Conservation (phyloP, 2,888 invertebrate species). For the Ormyrus thymus region DNA sequence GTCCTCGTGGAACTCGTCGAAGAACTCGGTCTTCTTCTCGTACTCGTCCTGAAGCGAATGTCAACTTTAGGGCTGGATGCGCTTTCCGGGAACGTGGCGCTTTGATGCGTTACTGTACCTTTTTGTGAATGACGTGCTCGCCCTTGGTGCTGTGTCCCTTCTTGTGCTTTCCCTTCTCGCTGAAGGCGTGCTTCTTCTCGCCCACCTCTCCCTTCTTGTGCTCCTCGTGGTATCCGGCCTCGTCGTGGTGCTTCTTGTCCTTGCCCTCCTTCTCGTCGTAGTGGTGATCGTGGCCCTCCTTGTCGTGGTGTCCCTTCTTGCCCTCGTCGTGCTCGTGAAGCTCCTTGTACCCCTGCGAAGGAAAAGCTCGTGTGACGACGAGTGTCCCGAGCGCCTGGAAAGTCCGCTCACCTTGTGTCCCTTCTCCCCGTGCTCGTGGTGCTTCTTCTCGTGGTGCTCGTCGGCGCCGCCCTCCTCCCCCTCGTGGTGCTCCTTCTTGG, state of each 20-base stretch:
- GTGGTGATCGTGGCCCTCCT: conserved; percentile 80
- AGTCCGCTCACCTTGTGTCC: conserved; percentile 62
- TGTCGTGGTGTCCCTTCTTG: conserved; percentile 81
- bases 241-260: conserved; percentile 80
- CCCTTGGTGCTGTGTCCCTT: conserved; percentile 76
- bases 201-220: conserved; percentile 81
- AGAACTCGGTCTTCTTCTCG: conserved; percentile 85
- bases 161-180: conserved; percentile 72
- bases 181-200: conserved; percentile 72
- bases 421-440: conserved; percentile 51
- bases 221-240: conserved; percentile 80
- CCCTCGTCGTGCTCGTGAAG: conserved; percentile 71
- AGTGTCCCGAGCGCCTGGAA: too few relatives aligned
- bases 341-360: conserved; percentile 61
- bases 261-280: conserved; percentile 82
- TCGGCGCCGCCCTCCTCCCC: conserved; percentile 16
- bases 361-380: too few relatives aligned
- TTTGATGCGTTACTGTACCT: too few relatives aligned
- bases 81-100: too few relatives aligned
- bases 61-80: not conserved
- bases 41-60: conserved; percentile 80
- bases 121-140: conserved; percentile 75
- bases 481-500: conserved; percentile 16
- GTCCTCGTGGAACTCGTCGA: conserved; percentile 84
- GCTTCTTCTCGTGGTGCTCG: conserved; percentile 47